A percentile compares a stretch with the other conserved stretches of the same genome.
phyloP scores from a whole-genome alignment of 2,888 invertebrate species.

The Netelia melanura region DNA sequence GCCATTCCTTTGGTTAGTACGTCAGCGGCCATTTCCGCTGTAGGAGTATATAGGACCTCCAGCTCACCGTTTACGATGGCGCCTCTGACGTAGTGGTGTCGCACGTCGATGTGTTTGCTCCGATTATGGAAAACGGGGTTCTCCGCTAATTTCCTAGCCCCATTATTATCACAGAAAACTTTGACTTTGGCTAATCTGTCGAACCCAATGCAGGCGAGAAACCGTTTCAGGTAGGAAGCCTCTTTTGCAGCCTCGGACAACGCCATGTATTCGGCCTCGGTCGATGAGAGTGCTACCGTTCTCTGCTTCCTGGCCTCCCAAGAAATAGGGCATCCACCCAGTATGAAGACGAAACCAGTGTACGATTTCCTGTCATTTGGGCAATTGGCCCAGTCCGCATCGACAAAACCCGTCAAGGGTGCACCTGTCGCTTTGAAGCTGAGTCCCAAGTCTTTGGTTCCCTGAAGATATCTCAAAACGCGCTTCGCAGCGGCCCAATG shows the following conservation, averaged over 20 bases:
- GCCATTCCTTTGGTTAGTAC: conserved; percentile 3
- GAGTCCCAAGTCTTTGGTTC: conserved; percentile 7
- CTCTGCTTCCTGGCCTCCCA: conserved; percentile 56
- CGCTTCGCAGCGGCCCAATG: conserved; percentile 54
- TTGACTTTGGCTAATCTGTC: background rate
- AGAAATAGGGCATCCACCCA: conserved; percentile 43
- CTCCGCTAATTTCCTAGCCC: conserved; percentile 21
- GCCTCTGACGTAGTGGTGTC: background rate
- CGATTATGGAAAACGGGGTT: conserved; percentile 7
- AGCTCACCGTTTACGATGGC: background rate
- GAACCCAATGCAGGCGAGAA: conserved; percentile 31
- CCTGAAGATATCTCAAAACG: conserved; percentile 30
- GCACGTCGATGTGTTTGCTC: conserved; percentile 3
- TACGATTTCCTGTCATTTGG: conserved; percentile 57
- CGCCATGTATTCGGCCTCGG: conserved; percentile 23
- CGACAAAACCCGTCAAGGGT: conserved; percentile 24
- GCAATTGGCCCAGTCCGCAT: conserved; percentile 48
- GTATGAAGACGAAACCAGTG: conserved; percentile 53
- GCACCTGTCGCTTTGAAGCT: background rate
- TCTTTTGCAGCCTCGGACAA: conserved; percentile 40
- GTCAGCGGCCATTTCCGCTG: background rate
- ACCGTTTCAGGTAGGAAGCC: conserved; percentile 4
- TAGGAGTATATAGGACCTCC: background rate
- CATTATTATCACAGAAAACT: conserved; percentile 36
- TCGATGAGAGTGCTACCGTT: conserved; percentile 39